A percentile compares a stretch with the other conserved stretches of the same genome.
Conservation (phyloP, 2,888 invertebrate species). For the Temnothorax unifasciatus region DNA sequence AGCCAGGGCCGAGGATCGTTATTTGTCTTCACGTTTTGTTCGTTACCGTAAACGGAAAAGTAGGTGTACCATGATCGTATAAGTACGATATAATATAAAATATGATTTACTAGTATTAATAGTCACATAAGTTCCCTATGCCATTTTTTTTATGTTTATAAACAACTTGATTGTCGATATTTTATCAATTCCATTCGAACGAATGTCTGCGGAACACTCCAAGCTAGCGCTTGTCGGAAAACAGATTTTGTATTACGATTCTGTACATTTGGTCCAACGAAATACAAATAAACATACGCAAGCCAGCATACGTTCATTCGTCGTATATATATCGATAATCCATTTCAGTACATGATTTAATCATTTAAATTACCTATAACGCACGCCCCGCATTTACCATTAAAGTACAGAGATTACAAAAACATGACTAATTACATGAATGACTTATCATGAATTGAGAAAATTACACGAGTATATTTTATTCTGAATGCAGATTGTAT, state of each 20-base stretch:
- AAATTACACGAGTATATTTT: slow-evolving; percentile 14
- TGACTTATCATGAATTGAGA: not conserved
- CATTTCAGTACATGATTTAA: slow-evolving; percentile 19
- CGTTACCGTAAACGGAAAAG: slow-evolving; percentile 55
- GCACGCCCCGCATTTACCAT: not conserved
- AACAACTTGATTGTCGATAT: slow-evolving; percentile 38
- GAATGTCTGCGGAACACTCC: slow-evolving; percentile 24
- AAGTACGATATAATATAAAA: slow-evolving; percentile 61
- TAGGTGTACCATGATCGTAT: slow-evolving; percentile 68
- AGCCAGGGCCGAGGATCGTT: slow-evolving; percentile 16
- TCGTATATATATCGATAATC: slow-evolving; percentile 7
- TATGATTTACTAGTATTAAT: slow-evolving; percentile 77
- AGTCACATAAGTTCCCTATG: slow-evolving; percentile 73
- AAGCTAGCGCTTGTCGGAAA: slow-evolving; percentile 4
- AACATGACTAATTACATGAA: not conserved
- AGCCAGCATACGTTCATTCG: slow-evolving; percentile 25
- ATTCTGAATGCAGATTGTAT: not conserved
- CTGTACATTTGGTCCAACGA: slow-evolving; percentile 52
- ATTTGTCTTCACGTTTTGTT: slow-evolving; percentile 48
- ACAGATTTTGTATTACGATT: slow-evolving; percentile 41
- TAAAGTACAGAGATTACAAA: slow-evolving; percentile 23
- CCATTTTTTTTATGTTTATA: slow-evolving; percentile 62
- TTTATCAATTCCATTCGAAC: not conserved
- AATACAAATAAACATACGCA: slow-evolving; percentile 47
- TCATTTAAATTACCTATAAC: not conserved